Evolutionary conservation across 2,797 vertebrate genomes (phyloP).

Genomic region (Bucorvus abyssinicus): DNA sequence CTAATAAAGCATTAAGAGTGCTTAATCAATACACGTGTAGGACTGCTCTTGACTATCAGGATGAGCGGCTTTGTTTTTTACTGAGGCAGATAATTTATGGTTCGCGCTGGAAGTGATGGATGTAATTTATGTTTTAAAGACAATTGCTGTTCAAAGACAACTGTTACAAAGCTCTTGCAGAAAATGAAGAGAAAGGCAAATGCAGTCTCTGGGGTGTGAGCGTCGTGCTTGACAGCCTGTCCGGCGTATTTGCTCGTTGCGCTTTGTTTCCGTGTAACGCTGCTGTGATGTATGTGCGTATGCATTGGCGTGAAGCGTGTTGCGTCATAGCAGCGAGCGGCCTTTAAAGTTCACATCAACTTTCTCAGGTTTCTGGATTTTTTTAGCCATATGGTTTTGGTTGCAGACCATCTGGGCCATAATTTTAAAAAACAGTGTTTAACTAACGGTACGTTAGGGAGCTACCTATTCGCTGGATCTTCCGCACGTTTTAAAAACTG

Average conservation of each 20-base stretch:
- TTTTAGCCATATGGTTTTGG: not conserved
- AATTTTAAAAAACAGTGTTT: not conserved
- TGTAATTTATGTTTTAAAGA: constrained; percentile 61
- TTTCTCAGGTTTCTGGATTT: not conserved
- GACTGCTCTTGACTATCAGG: not conserved
- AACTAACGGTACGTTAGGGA: not conserved
- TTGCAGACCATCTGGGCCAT: not conserved
- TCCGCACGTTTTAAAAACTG: accelerated
- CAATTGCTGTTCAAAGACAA: not conserved
- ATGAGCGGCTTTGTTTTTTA: constrained; percentile 54
- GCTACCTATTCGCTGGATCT: not conserved
- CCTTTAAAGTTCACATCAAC: not conserved
- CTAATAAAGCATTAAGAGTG: constrained; percentile 44
- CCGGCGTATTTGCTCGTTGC: not conserved
- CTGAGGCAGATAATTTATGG: constrained; percentile 56
- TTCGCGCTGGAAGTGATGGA: constrained; percentile 42
- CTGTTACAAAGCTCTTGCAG: constrained; percentile 17
- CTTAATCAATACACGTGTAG: constrained; percentile 28
- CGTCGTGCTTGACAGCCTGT: not conserved
- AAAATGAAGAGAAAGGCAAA: not conserved
- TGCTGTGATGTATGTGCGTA: not conserved
- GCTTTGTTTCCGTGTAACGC: accelerated
- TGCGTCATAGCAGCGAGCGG: not conserved
- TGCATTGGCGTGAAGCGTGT: accelerated
- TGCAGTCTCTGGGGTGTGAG: not conserved